These are phyloP conservation scores for Nysson spinosus DNA, from an alignment of 2,888 invertebrate genomes.

Conservation along the genomic window DNA sequence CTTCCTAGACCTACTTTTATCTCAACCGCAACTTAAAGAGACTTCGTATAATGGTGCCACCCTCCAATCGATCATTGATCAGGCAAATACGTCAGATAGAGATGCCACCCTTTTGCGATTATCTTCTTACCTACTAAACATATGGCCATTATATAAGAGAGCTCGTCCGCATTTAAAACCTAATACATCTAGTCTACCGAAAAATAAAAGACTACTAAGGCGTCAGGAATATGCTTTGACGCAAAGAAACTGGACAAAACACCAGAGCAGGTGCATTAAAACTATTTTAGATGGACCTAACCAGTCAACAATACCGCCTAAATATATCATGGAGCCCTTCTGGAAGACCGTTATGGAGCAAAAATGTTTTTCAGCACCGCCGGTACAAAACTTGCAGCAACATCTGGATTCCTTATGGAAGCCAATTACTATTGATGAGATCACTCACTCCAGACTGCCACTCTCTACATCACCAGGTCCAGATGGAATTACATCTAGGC, in stretches of 20 bases:
- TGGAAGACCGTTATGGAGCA: conserved; percentile 27
- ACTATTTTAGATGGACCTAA: conserved; percentile 1
- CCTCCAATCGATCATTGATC: neutral
- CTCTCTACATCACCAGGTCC: conserved; percentile 22
- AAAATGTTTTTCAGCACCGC: conserved; percentile 6
- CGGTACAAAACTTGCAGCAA: conserved; percentile 31
- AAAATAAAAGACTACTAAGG: neutral
- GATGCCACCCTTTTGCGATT: neutral
- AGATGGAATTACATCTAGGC: conserved; percentile 14
- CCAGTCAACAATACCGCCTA: neutral
- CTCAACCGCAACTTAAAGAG: neutral
- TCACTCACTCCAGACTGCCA: conserved; percentile 2
- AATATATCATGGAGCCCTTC: conserved; percentile 29
- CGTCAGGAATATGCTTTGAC: conserved; percentile 29
- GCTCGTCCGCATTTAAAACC: neutral
- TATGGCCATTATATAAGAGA: neutral
- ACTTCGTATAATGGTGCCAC: neutral
- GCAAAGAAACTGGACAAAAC: conserved; percentile 24
- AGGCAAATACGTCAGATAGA: neutral
- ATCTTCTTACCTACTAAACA: neutral
- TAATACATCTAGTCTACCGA: neutral
- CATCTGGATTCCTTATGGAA: conserved; percentile 37
- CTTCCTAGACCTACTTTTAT: neutral
- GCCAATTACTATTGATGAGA: conserved; percentile 29
- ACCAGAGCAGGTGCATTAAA: conserved; percentile 11